Base-by-base conservation (phyloP, 2,888 invertebrate species). In the Tridacna crocea region DNA sequence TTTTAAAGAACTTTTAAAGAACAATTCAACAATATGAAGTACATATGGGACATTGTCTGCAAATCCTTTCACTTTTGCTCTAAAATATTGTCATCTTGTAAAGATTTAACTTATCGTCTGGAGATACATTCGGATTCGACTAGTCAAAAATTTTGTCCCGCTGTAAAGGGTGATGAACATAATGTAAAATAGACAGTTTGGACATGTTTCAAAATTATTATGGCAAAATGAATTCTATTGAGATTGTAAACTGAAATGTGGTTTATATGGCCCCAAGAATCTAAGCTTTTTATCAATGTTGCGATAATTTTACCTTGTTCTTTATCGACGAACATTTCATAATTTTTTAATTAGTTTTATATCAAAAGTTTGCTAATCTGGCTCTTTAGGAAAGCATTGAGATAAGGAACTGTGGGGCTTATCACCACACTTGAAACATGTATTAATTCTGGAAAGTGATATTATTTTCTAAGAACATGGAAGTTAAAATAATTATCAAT, bases 381-480 rank as follows among this genome's bases (percentile, higher is more conserved):
- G 6, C 70, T 70, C 24, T 51, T 70, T 36, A 51, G 51, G 48
- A 70, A 70, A 70, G 24, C 48, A 70, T 48, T 51, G 51, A 24
- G 70, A 70, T 70, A 70, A 70, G 51, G 51, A 70, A 70, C 48
- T n/a, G 19, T 36, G 47, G 22, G 48, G 27, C 70, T 70, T 70
- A 70, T 70, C 70, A 19, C 13, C n/a, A 24, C 70, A 70, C 70
- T 70, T 70, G 51, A 70, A 70, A 70, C n/a, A 70, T 70, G 51
- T 70, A 70, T 70, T 70, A 70, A 70, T 70, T 48, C 51, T 70
- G 51, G 24, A 70, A 70, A 70, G 70, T 70, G 70, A 70, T 70
- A 70, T 22, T 51, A 26, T 19, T 70, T 70, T 70, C 70, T 26
- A 51, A 70, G 51, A 48, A 70, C 70, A 51, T 70, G 70, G n/a